phyloP scores from a whole-genome alignment of 2,888 invertebrate species.

The Rapana venosa region DNA sequence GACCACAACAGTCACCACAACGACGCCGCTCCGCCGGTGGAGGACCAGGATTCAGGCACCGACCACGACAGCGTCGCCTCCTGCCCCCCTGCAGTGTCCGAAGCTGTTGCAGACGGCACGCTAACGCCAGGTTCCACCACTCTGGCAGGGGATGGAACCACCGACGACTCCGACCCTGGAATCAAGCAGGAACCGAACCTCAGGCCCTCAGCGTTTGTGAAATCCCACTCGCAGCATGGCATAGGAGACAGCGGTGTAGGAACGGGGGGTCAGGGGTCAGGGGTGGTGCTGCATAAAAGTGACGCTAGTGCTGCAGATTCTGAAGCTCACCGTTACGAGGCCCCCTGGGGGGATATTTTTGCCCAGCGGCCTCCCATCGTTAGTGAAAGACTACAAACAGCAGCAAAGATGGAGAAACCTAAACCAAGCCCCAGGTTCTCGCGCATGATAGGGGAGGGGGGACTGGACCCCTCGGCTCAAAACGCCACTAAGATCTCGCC shows the following conservation, averaged over 20 bases:
- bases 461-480: background rate
- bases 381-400: background rate
- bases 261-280: conserved; percentile 21
- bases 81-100: conserved; percentile 56
- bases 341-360: conserved; percentile 40
- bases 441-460: conserved; percentile 63
- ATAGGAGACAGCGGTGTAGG: conserved; percentile 55
- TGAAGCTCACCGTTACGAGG: conserved; percentile 35
- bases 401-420: conserved; percentile 55
- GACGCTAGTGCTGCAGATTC: conserved; percentile 63
- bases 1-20: conserved; percentile 70
- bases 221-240: conserved; percentile 74
- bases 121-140: background rate
- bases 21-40: conserved; percentile 59
- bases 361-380: background rate
- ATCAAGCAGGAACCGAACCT: conserved; percentile 73
- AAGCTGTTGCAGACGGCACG: conserved; percentile 6
- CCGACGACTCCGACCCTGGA: conserved; percentile 53
- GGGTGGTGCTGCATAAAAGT: conserved; percentile 63
- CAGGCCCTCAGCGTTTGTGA: conserved; percentile 73
- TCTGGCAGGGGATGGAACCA: conserved; percentile 19
- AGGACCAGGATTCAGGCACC: conserved; percentile 72
- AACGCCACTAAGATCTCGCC: background rate
- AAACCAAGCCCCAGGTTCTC: conserved; percentile 73
- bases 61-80: conserved; percentile 71